phyloP scores from a whole-genome alignment of 1,140 invertebrate genomes.

The Anastrepha obliqua region DNA sequence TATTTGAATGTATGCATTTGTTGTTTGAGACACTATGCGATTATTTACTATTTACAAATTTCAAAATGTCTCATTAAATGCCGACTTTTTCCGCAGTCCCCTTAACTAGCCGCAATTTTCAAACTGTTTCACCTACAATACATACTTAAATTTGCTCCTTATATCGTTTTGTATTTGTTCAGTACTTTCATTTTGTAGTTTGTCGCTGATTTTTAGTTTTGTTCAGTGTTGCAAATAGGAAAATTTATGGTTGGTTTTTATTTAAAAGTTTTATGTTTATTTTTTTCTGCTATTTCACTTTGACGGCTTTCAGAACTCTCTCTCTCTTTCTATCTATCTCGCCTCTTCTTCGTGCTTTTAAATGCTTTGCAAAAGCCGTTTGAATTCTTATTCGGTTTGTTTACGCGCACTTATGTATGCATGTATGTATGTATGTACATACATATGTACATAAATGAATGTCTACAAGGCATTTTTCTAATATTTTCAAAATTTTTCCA shows the following conservation, averaged over 20 bases:
- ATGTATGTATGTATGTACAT: background rate
- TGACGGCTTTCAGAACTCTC: background rate
- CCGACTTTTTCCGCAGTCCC: background rate
- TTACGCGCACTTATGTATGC: background rate
- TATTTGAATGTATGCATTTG: background rate
- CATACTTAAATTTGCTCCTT: background rate
- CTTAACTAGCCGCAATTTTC: background rate
- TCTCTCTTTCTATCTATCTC: background rate
- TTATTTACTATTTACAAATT: conserved; percentile 31
- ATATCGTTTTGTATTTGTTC: background rate
- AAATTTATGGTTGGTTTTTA: background rate
- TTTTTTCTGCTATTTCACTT: too few species aligned
- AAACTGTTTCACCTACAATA: background rate
- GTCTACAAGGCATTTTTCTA: background rate
- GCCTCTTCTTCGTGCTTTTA: background rate
- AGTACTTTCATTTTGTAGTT: conserved; percentile 16
- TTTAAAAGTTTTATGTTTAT: background rate
- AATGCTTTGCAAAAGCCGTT: conserved; percentile 46
- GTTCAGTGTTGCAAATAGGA: conserved; percentile 49
- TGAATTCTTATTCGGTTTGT: background rate
- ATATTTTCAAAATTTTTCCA: conserved; percentile 14
- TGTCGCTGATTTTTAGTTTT: conserved; percentile 51
- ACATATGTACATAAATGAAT: background rate
- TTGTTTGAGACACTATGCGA: background rate
- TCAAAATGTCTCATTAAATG: conserved; percentile 15